A percentile compares a stretch with the other conserved stretches of the same genome.
Conservation (phyloP, 2,888 invertebrate genomes). For the Blera fallax region DNA sequence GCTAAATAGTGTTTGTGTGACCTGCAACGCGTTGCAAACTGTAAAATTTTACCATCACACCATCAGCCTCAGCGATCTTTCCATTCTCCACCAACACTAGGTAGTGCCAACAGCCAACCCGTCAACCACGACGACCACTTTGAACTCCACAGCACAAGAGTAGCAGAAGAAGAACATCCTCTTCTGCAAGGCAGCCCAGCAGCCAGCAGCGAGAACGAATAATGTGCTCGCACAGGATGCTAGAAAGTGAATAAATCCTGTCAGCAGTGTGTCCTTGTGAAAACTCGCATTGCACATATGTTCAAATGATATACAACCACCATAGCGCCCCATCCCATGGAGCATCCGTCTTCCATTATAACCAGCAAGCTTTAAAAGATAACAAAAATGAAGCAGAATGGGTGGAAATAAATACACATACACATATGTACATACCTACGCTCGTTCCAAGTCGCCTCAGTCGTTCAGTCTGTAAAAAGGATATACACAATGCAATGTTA, state of each 20-base stretch:
- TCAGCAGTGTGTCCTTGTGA: conserved; percentile 70
- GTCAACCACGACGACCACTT: conserved; percentile 67
- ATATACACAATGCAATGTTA: conserved; percentile 71
- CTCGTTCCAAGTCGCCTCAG: not conserved
- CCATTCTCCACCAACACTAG: too few relatives aligned
- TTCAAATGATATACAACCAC: conserved; percentile 62
- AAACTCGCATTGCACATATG: conserved; percentile 71
- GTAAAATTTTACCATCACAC: conserved; percentile 48
- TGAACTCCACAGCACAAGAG: conserved; percentile 47
- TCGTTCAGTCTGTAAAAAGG: conserved; percentile 70
- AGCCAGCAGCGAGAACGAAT: conserved; percentile 30
- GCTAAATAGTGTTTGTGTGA: conserved; percentile 39
- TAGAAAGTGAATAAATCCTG: conserved; percentile 73
- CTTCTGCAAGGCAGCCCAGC: not conserved
- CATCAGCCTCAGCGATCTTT: conserved; percentile 2
- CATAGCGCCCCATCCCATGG: not conserved
- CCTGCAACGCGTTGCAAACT: conserved; percentile 54
- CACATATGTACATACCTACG: not conserved
- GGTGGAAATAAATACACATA: conserved; percentile 57
- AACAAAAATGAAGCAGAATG: conserved; percentile 56
- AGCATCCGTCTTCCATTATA: conserved; percentile 22
- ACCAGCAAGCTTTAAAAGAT: conserved; percentile 60
- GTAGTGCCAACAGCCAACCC: not conserved
- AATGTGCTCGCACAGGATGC: conserved; percentile 66
- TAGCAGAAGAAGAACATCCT: conserved; percentile 9